Base-by-base conservation (phyloP, 2,113 vertebrate genomes). In the Capreolus pygargus region DNA sequence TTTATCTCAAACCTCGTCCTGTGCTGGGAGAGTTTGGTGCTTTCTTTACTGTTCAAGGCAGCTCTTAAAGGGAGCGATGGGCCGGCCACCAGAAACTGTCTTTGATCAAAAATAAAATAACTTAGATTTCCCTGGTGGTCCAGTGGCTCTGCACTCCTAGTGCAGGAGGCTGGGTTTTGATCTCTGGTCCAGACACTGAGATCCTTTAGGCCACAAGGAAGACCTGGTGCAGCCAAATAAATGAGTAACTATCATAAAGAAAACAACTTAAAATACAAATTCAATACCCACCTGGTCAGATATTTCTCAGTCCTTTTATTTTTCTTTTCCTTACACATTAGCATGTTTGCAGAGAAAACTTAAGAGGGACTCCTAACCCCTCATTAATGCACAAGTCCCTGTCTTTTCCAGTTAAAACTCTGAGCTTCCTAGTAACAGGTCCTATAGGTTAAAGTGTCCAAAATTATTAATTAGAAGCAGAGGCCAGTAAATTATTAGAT, bases 401-500 rank as follows among this genome's bases (percentile, higher is more conserved):
- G 33, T 14, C 50, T 36, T 97, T 86, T 87, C 70, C 89, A 67
- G 89, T 95, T 47, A 94, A 94, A 95, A 97, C 13, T 39, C 67
- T 52, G 89, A 97, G 47, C 47, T 91, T 95, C 90, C 52, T 96
- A 61, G 57, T 86, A 93, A 96, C 36, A 86, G 67, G 28, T 1
- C 27, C 17, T 33, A 30, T 81, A 87, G 47, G 78, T 95, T 88
- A 85, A 64, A 95, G 61, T 88, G 67, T 95, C 54, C 39, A 67
- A 82, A 84, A 85, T 97, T 96, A 96, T 98, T 95, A 84, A 95
- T 98, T 97, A 94, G 95, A 98, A 96, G 79, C 79, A 97, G 94
- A 95, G 82, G 91, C 97, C 85, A 96, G 94, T 98, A 97, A 98
- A 98, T 98, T 97, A 98, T 1, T 25, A 96, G 83, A 95, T 60